A percentile compares a stretch with the other conserved stretches of the same genome.
These are phyloP conservation scores for Cerastis rubricosa DNA, from an alignment of 2,888 invertebrate genomes.

Conservation along the genomic window DNA sequence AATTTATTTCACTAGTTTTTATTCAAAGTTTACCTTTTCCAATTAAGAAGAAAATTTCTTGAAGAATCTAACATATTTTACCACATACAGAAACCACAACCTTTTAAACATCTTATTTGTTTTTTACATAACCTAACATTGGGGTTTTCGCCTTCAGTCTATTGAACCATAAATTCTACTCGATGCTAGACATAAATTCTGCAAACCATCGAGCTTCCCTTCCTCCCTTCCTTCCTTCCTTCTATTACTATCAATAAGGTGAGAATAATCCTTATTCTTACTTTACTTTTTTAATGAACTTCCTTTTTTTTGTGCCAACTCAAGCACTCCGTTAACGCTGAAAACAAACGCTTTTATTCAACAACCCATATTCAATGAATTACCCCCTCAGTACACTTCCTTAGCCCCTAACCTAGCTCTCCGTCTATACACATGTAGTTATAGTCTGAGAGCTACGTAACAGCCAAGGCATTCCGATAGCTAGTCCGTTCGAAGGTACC, in stretches of 20 bases:
- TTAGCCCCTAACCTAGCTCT: conserved; percentile 19
- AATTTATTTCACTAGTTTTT: neutral
- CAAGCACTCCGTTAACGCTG: too few relatives aligned
- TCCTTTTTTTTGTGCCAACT: neutral
- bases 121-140: neutral
- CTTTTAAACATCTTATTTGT: neutral
- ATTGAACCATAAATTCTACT: neutral
- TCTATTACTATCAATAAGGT: neutral
- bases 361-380: neutral
- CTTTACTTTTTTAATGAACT: neutral
- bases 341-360: neutral
- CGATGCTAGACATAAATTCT: neutral
- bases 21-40: neutral
- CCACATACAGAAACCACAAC: neutral
- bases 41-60: neutral
- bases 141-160: neutral
- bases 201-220: neutral
- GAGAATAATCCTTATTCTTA: neutral
- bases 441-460: conserved; percentile 1
- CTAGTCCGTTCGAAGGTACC: conserved; percentile 45
- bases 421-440: conserved; percentile 11
- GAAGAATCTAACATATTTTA: neutral
- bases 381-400: neutral
- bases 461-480: conserved; percentile 34
- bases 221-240: too few relatives aligned